A percentile compares a stretch with the other conserved stretches of the same genome.
Conservation (phyloP, 1,140 invertebrate species). For the Trichonephila inaurata region DNA sequence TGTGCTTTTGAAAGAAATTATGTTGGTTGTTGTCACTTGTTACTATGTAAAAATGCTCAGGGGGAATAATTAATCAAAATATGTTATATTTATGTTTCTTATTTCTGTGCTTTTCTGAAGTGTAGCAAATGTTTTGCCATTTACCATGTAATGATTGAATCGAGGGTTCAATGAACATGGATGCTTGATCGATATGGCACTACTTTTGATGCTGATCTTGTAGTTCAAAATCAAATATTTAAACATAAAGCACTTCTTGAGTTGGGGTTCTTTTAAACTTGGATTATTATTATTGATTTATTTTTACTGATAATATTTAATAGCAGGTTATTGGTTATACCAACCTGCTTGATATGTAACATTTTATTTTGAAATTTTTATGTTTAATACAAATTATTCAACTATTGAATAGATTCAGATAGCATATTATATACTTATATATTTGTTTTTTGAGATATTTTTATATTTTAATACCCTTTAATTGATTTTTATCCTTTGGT, state of each 20-base stretch:
- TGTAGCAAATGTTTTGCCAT: not conserved
- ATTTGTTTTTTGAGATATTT: not conserved
- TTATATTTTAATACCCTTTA: conserved; percentile 15
- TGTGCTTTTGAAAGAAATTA: too few relatives aligned
- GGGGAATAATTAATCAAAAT: too few relatives aligned
- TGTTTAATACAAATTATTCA: not conserved
- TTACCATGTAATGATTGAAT: not conserved
- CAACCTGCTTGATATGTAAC: not conserved
- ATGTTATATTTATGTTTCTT: too few relatives aligned
- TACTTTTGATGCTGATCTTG: not conserved
- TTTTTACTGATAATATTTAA: not conserved
- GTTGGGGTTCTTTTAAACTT: not conserved
- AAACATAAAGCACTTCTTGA: not conserved
- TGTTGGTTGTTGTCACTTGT: too few relatives aligned
- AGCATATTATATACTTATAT: not conserved
- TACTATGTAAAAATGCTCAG: too few relatives aligned
- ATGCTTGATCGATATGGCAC: not conserved
- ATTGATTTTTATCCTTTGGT: conserved; percentile 30
- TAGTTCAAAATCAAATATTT: not conserved
- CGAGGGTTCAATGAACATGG: not conserved
- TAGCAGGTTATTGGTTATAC: not conserved
- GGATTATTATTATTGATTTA: not conserved
- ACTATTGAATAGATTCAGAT: not conserved
- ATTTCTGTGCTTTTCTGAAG: not conserved
- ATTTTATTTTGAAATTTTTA: not conserved